Percentiles rank a stretch among this genome's conserved stretches.
Conservation (phyloP, 2,797 vertebrate genomes). For the Hyperoplus immaculatus region DNA sequence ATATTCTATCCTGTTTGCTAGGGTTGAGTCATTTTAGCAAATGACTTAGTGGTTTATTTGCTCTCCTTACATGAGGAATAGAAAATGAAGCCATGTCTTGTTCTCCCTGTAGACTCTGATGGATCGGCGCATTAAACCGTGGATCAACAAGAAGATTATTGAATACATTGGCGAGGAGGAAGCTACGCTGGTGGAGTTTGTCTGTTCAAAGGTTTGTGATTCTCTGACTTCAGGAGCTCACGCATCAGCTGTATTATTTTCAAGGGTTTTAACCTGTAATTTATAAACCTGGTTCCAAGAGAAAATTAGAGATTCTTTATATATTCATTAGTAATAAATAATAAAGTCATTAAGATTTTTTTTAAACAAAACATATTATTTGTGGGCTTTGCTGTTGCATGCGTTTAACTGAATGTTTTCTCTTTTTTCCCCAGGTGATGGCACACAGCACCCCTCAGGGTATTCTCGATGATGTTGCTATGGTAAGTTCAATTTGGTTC, state of each 20-base stretch:
- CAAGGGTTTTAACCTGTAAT: background rate
- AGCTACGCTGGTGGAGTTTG: slow-evolving; percentile 97
- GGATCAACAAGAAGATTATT: slow-evolving; percentile 99
- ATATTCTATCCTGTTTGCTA: no score
- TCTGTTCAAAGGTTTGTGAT: slow-evolving; percentile 94
- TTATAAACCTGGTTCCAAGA: background rate
- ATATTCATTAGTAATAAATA: background rate
- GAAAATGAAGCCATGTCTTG: background rate
- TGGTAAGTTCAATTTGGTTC: slow-evolving; percentile 87
- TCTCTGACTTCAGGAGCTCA: background rate
- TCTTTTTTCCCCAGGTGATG: slow-evolving; percentile 90
- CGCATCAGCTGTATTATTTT: background rate
- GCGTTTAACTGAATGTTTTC: background rate
- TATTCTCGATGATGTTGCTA: slow-evolving; percentile 98
- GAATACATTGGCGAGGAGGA: slow-evolving; percentile 99
- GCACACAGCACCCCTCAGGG: slow-evolving; percentile 98
- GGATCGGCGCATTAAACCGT: slow-evolving; percentile 96
- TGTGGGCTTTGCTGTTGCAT: background rate
- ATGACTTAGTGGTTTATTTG: background rate
- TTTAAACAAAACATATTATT: background rate
- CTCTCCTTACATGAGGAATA: background rate
- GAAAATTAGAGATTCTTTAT: background rate
- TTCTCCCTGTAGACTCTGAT: slow-evolving; percentile 89
- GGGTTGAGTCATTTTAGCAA: background rate
- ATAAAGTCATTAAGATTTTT: background rate